Conservation (phyloP, 2,888 invertebrate species). For the Zootermopsis nevadensis region DNA sequence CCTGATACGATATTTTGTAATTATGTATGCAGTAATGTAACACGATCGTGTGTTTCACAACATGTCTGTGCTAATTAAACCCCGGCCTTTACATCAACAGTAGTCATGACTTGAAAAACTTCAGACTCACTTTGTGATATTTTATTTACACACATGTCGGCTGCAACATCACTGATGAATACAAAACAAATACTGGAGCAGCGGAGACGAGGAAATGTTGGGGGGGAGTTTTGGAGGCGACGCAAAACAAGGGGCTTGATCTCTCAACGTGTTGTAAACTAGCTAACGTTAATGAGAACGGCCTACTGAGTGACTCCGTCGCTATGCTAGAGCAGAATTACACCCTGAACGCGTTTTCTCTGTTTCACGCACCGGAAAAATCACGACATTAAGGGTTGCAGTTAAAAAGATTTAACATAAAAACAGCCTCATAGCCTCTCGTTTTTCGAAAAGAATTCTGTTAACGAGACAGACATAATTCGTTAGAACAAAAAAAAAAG, state of each 20-base stretch:
- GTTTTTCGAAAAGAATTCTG: neutral
- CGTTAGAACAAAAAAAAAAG: neutral
- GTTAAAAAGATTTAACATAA: neutral
- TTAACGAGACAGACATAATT: neutral
- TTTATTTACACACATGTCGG: neutral
- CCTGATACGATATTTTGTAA: too few species aligned
- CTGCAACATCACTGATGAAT: neutral
- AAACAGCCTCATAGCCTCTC: neutral
- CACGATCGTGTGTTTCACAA: too few species aligned
- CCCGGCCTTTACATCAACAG: neutral
- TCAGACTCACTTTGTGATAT: neutral
- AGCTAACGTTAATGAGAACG: neutral
- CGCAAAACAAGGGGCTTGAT: neutral
- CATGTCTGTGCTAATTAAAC: too few species aligned
- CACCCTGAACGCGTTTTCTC: neutral
- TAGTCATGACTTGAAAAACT: neutral
- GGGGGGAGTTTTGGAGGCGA: neutral
- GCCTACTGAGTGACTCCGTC: neutral
- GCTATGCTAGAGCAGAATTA: neutral
- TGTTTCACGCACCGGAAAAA: constrained; percentile 3
- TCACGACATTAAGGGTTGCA: neutral
- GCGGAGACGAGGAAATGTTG: neutral
- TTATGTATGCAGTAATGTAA: too few species aligned
- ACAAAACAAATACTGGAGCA: constrained; percentile 1
- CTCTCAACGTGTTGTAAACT: constrained; percentile 12